Evolutionary conservation across 2,888 invertebrate genomes (phyloP).

Genomic region (Stegana nigrithorax): DNA sequence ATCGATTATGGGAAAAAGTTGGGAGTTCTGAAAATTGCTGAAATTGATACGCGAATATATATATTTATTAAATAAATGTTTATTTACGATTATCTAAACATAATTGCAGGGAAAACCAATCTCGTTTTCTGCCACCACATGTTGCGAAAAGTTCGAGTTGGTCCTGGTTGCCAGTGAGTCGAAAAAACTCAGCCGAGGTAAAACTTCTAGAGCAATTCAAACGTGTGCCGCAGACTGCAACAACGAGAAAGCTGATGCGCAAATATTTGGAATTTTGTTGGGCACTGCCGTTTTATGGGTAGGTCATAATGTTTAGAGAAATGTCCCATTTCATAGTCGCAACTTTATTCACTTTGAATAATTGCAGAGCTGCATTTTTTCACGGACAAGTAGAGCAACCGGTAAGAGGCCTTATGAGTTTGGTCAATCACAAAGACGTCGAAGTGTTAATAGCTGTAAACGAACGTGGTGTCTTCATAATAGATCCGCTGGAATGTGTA

Average conservation of each 20-base stretch:
- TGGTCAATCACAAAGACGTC: conserved; percentile 87
- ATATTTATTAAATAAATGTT: neutral
- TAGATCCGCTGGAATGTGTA: conserved; percentile 87
- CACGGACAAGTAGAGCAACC: conserved; percentile 96
- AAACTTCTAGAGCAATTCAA: conserved; percentile 88
- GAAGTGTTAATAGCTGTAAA: conserved; percentile 92
- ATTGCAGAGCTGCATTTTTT: conserved; percentile 87
- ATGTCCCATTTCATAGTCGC: neutral
- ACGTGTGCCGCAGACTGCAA: conserved; percentile 83
- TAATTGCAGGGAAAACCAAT: conserved; percentile 75
- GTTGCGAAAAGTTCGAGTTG: conserved; percentile 78
- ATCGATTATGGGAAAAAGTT: too few species aligned
- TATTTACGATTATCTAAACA: neutral
- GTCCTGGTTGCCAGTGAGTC: conserved; percentile 79
- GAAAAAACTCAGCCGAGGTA: conserved; percentile 89
- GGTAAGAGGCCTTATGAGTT: conserved; percentile 83
- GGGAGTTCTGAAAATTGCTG: too few species aligned
- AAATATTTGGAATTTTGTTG: conserved; percentile 93
- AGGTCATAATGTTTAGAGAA: conserved; percentile 44
- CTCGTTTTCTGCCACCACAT: conserved; percentile 82
- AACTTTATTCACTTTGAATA: too few species aligned
- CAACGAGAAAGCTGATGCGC: conserved; percentile 84
- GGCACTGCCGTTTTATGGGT: conserved; percentile 92
- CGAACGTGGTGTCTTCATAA: conserved; percentile 84
- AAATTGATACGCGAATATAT: neutral